Conservation (phyloP, 1,140 invertebrate genomes). For the Temnothorax longispinosus region DNA sequence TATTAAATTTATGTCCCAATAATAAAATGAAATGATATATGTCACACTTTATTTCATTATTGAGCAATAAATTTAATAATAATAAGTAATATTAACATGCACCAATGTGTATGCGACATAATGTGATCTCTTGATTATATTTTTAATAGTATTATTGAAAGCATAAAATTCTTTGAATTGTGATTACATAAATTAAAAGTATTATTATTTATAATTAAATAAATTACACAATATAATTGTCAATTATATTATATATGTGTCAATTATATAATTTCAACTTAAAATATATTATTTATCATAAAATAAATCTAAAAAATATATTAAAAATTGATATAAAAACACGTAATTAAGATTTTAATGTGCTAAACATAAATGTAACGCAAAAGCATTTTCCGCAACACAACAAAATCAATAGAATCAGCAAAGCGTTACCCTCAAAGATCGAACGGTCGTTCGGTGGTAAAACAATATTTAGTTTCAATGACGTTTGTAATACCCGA, state of each 20-base stretch:
- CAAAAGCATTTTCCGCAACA: not conserved
- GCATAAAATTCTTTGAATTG: not conserved
- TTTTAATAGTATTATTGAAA: not conserved
- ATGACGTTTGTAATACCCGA: not conserved
- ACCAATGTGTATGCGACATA: not conserved
- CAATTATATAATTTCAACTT: not conserved
- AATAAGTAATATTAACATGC: not conserved
- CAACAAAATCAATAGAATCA: slow-evolving; percentile 16
- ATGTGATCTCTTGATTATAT: not conserved
- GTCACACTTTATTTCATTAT: not conserved
- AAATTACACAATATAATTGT: not conserved
- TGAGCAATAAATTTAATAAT: not conserved
- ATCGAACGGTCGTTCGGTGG: not conserved
- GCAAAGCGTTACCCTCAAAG: not conserved
- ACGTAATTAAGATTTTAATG: not conserved
- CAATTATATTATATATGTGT: not conserved
- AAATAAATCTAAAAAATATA: slow-evolving; percentile 6
- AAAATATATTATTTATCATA: not conserved
- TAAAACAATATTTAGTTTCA: slow-evolving; percentile 2
- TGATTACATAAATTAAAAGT: slow-evolving; percentile 13
- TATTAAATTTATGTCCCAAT: not conserved
- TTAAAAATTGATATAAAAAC: not conserved
- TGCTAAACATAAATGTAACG: not conserved
- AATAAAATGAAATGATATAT: not conserved
- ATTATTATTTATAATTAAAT: not conserved